Base-by-base conservation (phyloP, 2,888 invertebrate species). In the Campoplex capitator region DNA sequence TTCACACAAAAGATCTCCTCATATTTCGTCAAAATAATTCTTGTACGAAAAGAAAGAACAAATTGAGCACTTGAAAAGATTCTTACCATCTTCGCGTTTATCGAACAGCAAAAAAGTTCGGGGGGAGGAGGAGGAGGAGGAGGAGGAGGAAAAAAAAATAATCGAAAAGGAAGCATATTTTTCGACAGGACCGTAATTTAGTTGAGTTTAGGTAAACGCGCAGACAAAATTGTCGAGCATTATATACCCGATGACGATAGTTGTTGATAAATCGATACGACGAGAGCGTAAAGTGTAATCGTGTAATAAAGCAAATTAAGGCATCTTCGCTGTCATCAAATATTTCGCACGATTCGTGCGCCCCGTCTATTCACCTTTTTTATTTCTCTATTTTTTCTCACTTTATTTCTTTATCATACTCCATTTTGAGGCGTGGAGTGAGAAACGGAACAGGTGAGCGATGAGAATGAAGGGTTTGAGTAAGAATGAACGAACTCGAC, bases 401-500 rank as follows among this genome's bases (percentile, higher is more conserved):
- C 67, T 82, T 79, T 75, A 62, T 32, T 78, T 48, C 48, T 62
- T 32, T 74, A n/a, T 56, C 35, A 8, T 62, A 13, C 58, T 80
- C 32, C 18, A 73, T 58, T 77, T 83, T 54, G 7, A 56, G 67
- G 9, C 38, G 28, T 74, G 74, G 75, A 79, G 79, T 76, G 83
- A 83, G 83, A 83, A 80, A 83, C 85, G 51, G 85, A 77, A 83
- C 86, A 88, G 88, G 89, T 88, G 89, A 88, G 76, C 81, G 82
- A 76, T 79, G 83, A 45, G 62, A 71, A 79, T 67, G 79, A 77
- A 79, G 75, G 89, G 84, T 86, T 88, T 87, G 85, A 84, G 89
- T 54, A 70, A 70, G 82, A 78, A 83, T 79, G 78, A 70, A 74
- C 82, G 82, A 83, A 78, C 45, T 32, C 77, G 78, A 73, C 38